Percentiles rank a stretch among this genome's conserved stretches.
These are phyloP conservation scores for Drosophila sp. DNA, from an alignment of 1,140 invertebrate species.

Conservation along the genomic window DNA sequence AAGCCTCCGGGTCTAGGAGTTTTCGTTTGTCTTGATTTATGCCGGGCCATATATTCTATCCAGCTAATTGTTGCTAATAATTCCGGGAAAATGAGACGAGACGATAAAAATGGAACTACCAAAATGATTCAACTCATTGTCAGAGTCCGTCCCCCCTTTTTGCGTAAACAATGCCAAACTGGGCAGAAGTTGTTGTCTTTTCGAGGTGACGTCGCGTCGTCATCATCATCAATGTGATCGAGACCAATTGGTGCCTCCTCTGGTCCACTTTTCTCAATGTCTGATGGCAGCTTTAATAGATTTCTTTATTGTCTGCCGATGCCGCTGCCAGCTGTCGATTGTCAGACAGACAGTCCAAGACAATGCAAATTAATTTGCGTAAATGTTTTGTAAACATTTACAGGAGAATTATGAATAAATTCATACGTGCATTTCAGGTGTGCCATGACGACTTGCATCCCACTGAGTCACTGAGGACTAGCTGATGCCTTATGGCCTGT, in stretches of 20 bases:
- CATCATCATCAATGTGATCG: conserved; percentile 41
- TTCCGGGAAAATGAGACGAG: conserved; percentile 53
- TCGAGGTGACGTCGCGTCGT: conserved; percentile 46
- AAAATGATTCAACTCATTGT: background rate
- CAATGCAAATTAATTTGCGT: conserved; percentile 63
- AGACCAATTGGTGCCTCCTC: conserved; percentile 48
- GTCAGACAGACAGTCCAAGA: conserved; percentile 31
- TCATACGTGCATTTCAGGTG: conserved; percentile 56
- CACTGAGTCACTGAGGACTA: conserved; percentile 28
- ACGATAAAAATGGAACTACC: conserved; percentile 38
- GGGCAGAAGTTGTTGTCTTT: background rate
- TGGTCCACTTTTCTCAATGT: conserved; percentile 51
- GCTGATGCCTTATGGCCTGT: conserved; percentile 9
- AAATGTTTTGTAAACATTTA: conserved; percentile 63
- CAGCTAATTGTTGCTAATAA: conserved; percentile 32
- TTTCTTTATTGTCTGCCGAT: conserved; percentile 51
- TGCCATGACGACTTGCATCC: conserved; percentile 23
- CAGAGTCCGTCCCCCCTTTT: conserved; percentile 22
- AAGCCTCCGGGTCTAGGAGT: conserved; percentile 16
- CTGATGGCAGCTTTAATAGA: conserved; percentile 36
- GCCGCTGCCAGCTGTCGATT: conserved; percentile 31
- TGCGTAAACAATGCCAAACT: conserved; percentile 39
- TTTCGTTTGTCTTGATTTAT: conserved; percentile 32
- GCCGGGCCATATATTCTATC: conserved; percentile 1
- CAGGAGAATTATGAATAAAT: conserved; percentile 36